These are phyloP conservation scores for Enteromius anoplus DNA, from an alignment of 2,797 vertebrate species.

Conservation along the genomic window DNA sequence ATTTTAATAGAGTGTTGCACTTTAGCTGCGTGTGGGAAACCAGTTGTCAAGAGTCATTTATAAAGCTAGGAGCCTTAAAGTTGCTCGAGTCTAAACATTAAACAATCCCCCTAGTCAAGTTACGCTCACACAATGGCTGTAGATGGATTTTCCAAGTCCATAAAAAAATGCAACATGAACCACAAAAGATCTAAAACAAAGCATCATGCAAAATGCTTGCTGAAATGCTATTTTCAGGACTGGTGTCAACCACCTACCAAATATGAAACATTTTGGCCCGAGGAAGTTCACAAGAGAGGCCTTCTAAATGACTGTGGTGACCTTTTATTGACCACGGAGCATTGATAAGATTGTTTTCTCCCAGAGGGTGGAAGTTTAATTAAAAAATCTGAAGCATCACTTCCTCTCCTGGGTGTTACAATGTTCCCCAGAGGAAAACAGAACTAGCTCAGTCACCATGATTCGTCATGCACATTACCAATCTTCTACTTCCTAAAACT, in stretches of 20 bases:
- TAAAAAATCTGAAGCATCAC: conserved; percentile 31
- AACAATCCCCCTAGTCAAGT: neutral
- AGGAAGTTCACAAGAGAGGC: neutral
- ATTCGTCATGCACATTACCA: neutral
- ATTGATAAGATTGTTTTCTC: conserved; percentile 3
- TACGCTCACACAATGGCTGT: no score
- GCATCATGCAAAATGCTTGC: conserved; percentile 2
- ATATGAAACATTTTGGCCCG: neutral
- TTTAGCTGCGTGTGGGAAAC: neutral
- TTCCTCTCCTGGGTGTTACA: conserved; percentile 8
- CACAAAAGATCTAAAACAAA: neutral
- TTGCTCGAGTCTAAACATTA: neutral
- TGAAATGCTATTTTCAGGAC: neutral
- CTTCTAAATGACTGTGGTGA: neutral
- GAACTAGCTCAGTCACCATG: neutral
- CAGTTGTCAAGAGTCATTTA: neutral
- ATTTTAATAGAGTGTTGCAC: neutral
- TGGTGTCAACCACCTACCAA: neutral
- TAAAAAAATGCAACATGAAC: neutral
- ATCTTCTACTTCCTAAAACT: conserved; percentile 23
- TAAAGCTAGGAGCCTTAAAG: neutral
- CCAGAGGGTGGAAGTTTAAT: conserved; percentile 17
- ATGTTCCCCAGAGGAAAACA: neutral
- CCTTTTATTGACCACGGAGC: conserved; percentile 31
- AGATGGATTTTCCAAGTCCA: neutral